Base-by-base conservation (phyloP, 1,140 invertebrate genomes). In the Drosophila parvula region DNA sequence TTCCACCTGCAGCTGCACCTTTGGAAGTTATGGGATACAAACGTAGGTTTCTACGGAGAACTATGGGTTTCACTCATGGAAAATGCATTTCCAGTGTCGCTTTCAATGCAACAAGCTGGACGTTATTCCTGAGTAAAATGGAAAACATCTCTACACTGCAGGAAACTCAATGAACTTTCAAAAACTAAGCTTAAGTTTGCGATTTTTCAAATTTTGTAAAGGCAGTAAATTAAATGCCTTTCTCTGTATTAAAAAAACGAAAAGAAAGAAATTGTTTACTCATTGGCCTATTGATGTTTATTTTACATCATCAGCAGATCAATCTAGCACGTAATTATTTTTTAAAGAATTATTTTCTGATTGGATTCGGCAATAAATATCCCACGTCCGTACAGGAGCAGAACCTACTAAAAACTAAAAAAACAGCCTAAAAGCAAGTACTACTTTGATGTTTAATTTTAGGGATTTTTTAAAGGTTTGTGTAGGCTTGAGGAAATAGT, bases 71-170 rank as follows among this genome's bases (percentile, higher is more conserved):
- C 14, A 28, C 47, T 38, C 48, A 48, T 74, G 50, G 58, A 53
- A 74, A 74, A 74, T 74, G 58, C 71, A 74, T 63, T 74, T 71
- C 12, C 57, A 53, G 50, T 61, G 56, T 71, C 36, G 36, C 56
- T 38, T 44, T n/a, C 27, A 28, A 8, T 60, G 43, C 43, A 65
- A 47, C 30, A 51, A 64, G 61, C 36, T 44, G 3, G 59, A 22
- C 18, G n/a, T 9, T 67, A n/a, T 44, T 44, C 44, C 16, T 18
- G 2, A 7, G 9, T 27, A 2, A 41, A 63, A 41, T 32, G 50
- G 6, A 41, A 32, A 41, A 41, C 27, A 32, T 9, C 3, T 4
- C 3, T 41, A 14, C 50, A 56, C 50, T 22, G 9, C 2, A 9
- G 10, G 12, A 38, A 45, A 38, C 4, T 7, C n/a, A 1, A 1